A percentile compares a stretch with the other conserved stretches of the same genome.
phyloP scores from a whole-genome alignment of 2,888 invertebrate species.

The Apamea sordens region DNA sequence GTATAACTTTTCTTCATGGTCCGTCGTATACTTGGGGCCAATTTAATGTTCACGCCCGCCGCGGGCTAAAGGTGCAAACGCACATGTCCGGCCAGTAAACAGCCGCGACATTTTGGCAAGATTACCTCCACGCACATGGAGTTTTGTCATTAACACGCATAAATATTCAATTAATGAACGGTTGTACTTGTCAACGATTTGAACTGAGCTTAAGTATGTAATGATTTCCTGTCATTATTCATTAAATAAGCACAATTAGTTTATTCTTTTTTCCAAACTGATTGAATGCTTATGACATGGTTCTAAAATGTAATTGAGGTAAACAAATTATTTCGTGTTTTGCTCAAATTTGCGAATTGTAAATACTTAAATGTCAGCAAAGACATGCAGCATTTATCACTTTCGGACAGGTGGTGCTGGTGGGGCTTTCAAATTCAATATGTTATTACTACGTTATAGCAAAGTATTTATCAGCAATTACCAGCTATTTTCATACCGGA shows the following conservation, averaged over 20 bases:
- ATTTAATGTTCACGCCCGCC: constrained; percentile 63
- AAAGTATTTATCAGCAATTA: constrained; percentile 22
- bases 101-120: constrained; percentile 56
- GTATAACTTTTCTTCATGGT: constrained; percentile 56
- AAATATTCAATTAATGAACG: constrained; percentile 55
- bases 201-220: constrained; percentile 26
- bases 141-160: constrained; percentile 53
- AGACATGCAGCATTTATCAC: not conserved
- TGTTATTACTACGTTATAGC: not conserved
- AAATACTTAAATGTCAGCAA: constrained; percentile 3
- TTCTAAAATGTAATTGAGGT: constrained; percentile 23
- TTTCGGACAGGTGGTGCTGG: not conserved
- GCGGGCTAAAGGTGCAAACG: constrained; percentile 62
- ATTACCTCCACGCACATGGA: constrained; percentile 47
- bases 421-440: constrained; percentile 11
- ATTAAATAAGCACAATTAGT: constrained; percentile 25
- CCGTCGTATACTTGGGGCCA: constrained; percentile 54
- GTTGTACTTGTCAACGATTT: constrained; percentile 46
- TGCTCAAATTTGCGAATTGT: constrained; percentile 6
- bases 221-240: constrained; percentile 49
- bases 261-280: constrained; percentile 22
- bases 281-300: constrained; percentile 29
- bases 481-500: constrained; percentile 5
- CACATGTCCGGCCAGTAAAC: constrained; percentile 46
- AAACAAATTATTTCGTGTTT: constrained; percentile 15